Conservation (phyloP, 2,113 vertebrate species). For the Reinhardtius hippoglossoides region DNA sequence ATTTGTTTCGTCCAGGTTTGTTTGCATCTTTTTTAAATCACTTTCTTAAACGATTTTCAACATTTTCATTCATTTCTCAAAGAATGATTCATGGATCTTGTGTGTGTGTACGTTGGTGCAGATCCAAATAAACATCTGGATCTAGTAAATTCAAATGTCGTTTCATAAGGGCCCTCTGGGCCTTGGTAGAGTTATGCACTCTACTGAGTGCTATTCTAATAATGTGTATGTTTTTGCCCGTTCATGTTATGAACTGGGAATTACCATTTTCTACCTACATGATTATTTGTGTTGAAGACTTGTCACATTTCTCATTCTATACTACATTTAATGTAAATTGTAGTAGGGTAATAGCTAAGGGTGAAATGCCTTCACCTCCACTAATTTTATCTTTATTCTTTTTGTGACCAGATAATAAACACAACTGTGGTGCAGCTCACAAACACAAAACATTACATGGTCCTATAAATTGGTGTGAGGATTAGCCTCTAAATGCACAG, state of each 20-base stretch:
- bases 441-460: slow-evolving; percentile 21
- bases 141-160: too few relatives aligned
- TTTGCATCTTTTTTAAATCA: too few relatives aligned
- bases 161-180: too few relatives aligned
- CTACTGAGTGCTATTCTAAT: neutral
- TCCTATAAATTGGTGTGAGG: neutral
- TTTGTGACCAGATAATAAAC: slow-evolving; percentile 25
- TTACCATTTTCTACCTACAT: neutral
- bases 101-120: too few relatives aligned
- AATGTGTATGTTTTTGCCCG: neutral
- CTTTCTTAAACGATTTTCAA: too few relatives aligned
- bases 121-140: too few relatives aligned
- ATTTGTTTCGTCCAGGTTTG: too few relatives aligned
- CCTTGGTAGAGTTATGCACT: too few relatives aligned
- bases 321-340: neutral
- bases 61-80: too few relatives aligned
- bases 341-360: too few relatives aligned
- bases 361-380: neutral
- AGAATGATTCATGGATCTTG: too few relatives aligned
- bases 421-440: slow-evolving; percentile 11
- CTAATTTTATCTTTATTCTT: slow-evolving; percentile 14
- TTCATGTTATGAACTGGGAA: neutral
- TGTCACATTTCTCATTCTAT: neutral
- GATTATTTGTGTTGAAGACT: neutral
- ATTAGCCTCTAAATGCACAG: slow-evolving; percentile 16